phyloP scores from a whole-genome alignment of 2,888 invertebrate genomes.

The Opisthograptis luteolata region DNA sequence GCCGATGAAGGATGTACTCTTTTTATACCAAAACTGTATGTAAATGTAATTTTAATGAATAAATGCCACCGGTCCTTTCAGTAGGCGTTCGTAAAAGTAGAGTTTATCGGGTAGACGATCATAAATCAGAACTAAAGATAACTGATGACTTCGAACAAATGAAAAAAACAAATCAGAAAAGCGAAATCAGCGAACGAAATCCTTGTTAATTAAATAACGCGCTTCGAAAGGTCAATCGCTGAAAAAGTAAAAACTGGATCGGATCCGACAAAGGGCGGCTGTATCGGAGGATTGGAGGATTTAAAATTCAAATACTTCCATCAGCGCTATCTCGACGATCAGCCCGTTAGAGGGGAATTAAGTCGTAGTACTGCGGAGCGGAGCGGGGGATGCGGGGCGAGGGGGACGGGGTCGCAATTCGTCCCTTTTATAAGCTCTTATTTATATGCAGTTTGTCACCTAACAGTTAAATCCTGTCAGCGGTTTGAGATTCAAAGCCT shows the following conservation, averaged over 20 bases:
- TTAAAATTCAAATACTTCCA: conserved; percentile 22
- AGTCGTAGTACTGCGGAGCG: background rate
- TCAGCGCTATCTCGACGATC: conserved; percentile 12
- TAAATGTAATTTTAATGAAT: too few species aligned
- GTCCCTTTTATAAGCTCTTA: too few species aligned
- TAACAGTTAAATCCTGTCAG: too few species aligned
- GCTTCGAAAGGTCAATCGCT: conserved; percentile 11
- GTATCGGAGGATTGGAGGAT: conserved; percentile 12
- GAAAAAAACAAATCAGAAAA: conserved; percentile 1
- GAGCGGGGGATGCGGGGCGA: background rate
- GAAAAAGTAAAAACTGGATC: conserved; percentile 19
- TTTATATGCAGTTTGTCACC: too few species aligned
- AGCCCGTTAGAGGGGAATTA: conserved; percentile 5
- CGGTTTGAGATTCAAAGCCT: too few species aligned
- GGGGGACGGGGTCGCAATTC: background rate
- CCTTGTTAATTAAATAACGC: conserved; percentile 15
- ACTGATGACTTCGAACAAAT: background rate
- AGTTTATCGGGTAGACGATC: too few species aligned
- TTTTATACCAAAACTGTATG: too few species aligned
- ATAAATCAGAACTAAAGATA: background rate
- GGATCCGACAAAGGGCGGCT: background rate
- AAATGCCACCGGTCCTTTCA: too few species aligned
- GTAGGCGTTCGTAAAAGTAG: too few species aligned
- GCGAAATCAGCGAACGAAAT: conserved; percentile 10
- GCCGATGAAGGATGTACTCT: too few species aligned